These are phyloP conservation scores for Zelleria hepariella DNA, from an alignment of 2,888 invertebrate species.

Conservation along the genomic window DNA sequence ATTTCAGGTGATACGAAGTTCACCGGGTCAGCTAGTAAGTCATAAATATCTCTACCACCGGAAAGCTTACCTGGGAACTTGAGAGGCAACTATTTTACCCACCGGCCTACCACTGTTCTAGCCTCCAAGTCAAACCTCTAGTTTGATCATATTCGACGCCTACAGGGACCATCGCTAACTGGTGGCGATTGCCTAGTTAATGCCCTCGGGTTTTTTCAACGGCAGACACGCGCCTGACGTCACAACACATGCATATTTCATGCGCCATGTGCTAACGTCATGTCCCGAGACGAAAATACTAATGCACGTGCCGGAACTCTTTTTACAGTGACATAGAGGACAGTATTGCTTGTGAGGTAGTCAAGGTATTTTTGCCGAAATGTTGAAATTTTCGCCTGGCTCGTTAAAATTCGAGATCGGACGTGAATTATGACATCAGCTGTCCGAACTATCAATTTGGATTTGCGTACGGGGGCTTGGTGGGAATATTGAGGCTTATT, in stretches of 20 bases:
- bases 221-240: too few species aligned
- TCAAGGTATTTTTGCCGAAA: background rate
- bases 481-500: background rate
- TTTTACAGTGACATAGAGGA: background rate
- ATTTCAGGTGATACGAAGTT: too few species aligned
- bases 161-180: background rate
- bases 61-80: too few species aligned
- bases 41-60: too few species aligned
- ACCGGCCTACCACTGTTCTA: too few species aligned
- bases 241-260: constrained; percentile 3
- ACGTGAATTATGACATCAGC: constrained; percentile 2
- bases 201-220: background rate
- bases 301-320: background rate
- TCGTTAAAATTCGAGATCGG: background rate
- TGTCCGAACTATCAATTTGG: constrained; percentile 3
- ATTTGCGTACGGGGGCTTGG: background rate
- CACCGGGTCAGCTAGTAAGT: too few species aligned
- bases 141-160: too few species aligned
- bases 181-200: background rate
- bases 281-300: background rate
- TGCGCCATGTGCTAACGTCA: background rate
- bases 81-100: too few species aligned
- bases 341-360: background rate
- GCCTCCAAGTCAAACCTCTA: too few species aligned
- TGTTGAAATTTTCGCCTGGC: background rate